These are phyloP conservation scores for Argyrosomus japonicus DNA, from an alignment of 2,113 vertebrate species.

Conservation along the genomic window DNA sequence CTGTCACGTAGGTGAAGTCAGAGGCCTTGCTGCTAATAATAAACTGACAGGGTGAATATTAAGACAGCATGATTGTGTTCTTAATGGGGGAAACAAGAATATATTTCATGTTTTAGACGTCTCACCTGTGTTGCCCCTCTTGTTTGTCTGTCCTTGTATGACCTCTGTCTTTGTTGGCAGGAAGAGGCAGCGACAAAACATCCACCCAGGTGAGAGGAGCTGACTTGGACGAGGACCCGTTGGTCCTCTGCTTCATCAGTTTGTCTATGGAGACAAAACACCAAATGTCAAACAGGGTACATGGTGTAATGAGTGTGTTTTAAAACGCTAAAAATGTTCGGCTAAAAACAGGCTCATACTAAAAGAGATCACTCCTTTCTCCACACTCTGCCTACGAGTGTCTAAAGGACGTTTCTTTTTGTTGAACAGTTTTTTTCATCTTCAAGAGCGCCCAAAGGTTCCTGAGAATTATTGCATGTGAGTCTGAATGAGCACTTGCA, in stretches of 20 bases:
- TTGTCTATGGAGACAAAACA: conserved; percentile 67
- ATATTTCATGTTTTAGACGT: background rate
- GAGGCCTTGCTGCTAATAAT: conserved; percentile 52
- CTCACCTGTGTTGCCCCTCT: conserved; percentile 69
- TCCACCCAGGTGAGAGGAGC: conserved; percentile 90
- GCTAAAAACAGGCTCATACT: conserved; percentile 1
- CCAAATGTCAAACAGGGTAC: background rate
- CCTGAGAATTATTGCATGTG: background rate
- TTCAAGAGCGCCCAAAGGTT: conserved; percentile 1
- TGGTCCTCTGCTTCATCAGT: conserved; percentile 82
- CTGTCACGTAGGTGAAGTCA: conserved; percentile 59
- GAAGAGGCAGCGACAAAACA: conserved; percentile 88
- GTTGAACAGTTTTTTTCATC: background rate
- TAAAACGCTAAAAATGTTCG: background rate
- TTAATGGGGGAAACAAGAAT: background rate
- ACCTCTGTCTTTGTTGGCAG: conserved; percentile 85
- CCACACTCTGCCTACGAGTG: background rate
- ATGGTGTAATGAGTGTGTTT: background rate
- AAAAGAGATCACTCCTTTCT: background rate
- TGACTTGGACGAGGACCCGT: conserved; percentile 77
- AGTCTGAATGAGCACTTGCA: background rate
- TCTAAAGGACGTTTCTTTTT: conserved; percentile 20
- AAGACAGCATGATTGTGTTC: background rate
- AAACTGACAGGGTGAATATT: conserved; percentile 26
- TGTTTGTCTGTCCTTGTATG: conserved; percentile 47